Conservation (phyloP, 2,797 vertebrate species). For the Diglossa cyanea region DNA sequence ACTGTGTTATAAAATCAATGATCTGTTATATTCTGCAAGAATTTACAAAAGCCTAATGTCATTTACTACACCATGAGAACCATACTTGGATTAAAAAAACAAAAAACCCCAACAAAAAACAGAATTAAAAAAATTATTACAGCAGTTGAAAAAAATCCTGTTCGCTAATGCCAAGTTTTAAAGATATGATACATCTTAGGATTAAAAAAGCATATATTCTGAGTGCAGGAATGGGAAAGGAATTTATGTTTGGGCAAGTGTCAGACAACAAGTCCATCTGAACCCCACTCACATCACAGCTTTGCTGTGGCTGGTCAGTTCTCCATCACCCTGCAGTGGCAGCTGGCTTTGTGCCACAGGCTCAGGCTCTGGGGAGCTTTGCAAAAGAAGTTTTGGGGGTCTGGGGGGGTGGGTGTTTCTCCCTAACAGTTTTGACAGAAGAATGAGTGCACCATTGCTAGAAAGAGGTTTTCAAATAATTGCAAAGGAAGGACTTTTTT, state of each 20-base stretch:
- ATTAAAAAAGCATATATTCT: background rate
- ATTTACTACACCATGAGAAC: constrained; percentile 86
- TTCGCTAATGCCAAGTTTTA: constrained; percentile 49
- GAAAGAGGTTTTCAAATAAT: constrained; percentile 22
- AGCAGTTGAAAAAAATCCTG: constrained; percentile 68
- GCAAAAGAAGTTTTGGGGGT: background rate
- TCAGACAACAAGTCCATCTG: background rate
- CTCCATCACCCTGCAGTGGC: background rate
- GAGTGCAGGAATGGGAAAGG: background rate
- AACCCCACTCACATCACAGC: background rate
- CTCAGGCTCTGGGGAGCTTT: background rate
- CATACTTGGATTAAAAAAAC: constrained; percentile 80
- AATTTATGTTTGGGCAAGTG: background rate
- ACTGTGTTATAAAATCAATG: constrained; percentile 91
- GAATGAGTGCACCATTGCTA: background rate
- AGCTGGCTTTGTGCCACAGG: background rate
- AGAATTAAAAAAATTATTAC: constrained; percentile 73
- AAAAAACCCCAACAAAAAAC: constrained; percentile 46
- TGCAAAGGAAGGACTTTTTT: background rate
- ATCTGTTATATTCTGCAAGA: constrained; percentile 90
- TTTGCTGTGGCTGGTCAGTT: background rate
- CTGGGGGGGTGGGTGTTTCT: background rate
- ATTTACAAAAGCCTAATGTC: constrained; percentile 91
- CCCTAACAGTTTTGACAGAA: background rate
- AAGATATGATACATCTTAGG: background rate